Evolutionary conservation across 2,797 vertebrate species (phyloP), one percentile per base, ranked within the genome.

Genomic region (Schizopygopsis pylzovi): DNA sequence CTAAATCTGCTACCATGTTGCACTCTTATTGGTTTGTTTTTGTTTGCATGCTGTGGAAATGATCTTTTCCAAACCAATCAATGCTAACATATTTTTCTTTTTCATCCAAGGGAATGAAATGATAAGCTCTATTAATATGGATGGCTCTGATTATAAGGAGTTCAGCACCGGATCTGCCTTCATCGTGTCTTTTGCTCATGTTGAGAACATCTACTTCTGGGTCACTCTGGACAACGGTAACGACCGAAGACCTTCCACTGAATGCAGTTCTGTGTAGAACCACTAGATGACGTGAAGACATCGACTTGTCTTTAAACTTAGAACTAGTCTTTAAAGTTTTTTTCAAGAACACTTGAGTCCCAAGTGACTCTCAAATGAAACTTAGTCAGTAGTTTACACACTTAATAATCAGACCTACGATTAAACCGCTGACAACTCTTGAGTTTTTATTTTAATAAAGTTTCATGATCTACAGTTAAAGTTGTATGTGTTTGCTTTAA

Each of bases 161-260:
- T 93, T 94, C 78, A 93, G 93, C 78, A 92, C 94, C 0, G 96
- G 95, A 0, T 88, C 96, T 3, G 94, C 90, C 0, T 90, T 94
- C 15, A 92, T 98, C 28, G 78, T 85, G 0, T 93, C 96, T 61
- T 97, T 98, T 12, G 83, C 96, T 0, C 15, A 78, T 0, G 94
- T 93, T 28, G 95, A 97, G 52, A 95, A 94, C 80, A 89, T 95
- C 81, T 91, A 97, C 79, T 90, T 98, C 87, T 99, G 97, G 98
- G 91, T 95, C 88, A 97, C 96, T 0, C 4, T 85, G 52, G 91
- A 94, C 0, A 94, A 95, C 73, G 96, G 97, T 91, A 87, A 88
- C 18, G 4, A 79, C 20, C n/a, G 0, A 9, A 71, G 1, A 68
- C 28, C 45, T 83, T 11, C 37, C 1, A 3, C 15, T 7, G 5